Base-by-base conservation (phyloP, 2,797 vertebrate genomes). In the Xenops minutus region DNA sequence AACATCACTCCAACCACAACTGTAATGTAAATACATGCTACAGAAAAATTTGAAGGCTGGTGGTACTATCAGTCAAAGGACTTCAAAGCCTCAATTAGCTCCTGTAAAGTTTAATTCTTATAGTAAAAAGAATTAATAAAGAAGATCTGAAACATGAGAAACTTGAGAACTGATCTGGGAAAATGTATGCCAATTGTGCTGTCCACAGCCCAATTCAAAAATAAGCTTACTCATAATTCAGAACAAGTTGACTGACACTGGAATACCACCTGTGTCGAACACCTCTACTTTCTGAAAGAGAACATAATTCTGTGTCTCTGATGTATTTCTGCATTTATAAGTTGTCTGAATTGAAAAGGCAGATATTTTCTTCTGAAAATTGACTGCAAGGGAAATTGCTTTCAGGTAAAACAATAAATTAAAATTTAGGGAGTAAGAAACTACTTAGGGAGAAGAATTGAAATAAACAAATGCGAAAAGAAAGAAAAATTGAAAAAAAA, bases 381-480 rank as follows among this genome's bases (percentile, higher is more conserved):
- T 97, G 94, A 96, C 88, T 96, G 69, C 93, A 97, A 91, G 80
- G 85, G 89, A 96, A 96, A 97, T 96, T 97, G 96, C 84, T 97
- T 97, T 98, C 96, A 96, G 95, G 93, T 97, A 93, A 97, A 98
- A 96, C 69, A 97, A 97, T 97, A 97, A 97, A 98, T 97, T 97
- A 97, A 97, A 98, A 97, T 97, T 95, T 97, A 95, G 94, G 74
- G 95, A 97, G 85, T 69, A 95, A 94, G 87, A 77, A 92, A 92
- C 94, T 96, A 19, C 74, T 95, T 77, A 91, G 83, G 49, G 86
- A 93, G 54, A 81, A 93, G 76, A 92, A 68, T 52, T 92, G 89
- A 81, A 89, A 81, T 71, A 94, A 96, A 51, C 93, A 85, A 93
- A 94, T 44, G 66, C 80, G 74, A 52, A 83, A 61, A 58, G 19